phyloP scores from a whole-genome alignment of 2,113 vertebrate species.

The Pipa parva region DNA sequence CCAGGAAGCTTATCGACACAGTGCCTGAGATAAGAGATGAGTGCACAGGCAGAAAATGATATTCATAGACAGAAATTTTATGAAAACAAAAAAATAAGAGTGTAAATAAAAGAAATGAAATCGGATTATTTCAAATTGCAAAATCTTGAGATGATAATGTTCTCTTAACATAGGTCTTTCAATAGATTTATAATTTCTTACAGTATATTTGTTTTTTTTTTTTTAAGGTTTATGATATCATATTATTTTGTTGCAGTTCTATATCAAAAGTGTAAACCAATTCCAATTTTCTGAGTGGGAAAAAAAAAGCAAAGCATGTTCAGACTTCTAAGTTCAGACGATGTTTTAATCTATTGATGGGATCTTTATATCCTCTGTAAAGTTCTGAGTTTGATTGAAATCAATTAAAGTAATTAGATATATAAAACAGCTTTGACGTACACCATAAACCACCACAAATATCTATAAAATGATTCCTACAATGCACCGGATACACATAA shows the following conservation, averaged over 20 bases:
- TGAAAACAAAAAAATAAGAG: too few species aligned
- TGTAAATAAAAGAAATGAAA: too few species aligned
- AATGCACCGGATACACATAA: slow-evolving; percentile 28
- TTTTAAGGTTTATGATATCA: too few species aligned
- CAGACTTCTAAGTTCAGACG: slow-evolving; percentile 6
- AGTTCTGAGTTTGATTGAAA: slow-evolving; percentile 38
- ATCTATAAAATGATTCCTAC: slow-evolving; percentile 28
- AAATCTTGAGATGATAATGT: too few species aligned
- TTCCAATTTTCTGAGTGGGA: not conserved
- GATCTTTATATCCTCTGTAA: slow-evolving; percentile 36
- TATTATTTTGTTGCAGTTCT: not conserved
- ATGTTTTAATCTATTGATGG: slow-evolving; percentile 43
- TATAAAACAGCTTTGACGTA: slow-evolving; percentile 30
- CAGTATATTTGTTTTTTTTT: too few species aligned
- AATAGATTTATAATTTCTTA: not conserved
- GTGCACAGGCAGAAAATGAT: too few species aligned
- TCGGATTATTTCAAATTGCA: too few species aligned
- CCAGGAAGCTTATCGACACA: too few species aligned
- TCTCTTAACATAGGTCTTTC: too few species aligned
- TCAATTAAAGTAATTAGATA: slow-evolving; percentile 41
- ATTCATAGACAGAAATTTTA: too few species aligned
- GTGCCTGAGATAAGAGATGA: too few species aligned
- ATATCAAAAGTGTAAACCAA: not conserved
- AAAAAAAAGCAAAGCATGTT: not conserved
- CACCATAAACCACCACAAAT: slow-evolving; percentile 36